phyloP scores from a whole-genome alignment of 2,797 vertebrate genomes.

The Novumbra hubbsi region DNA sequence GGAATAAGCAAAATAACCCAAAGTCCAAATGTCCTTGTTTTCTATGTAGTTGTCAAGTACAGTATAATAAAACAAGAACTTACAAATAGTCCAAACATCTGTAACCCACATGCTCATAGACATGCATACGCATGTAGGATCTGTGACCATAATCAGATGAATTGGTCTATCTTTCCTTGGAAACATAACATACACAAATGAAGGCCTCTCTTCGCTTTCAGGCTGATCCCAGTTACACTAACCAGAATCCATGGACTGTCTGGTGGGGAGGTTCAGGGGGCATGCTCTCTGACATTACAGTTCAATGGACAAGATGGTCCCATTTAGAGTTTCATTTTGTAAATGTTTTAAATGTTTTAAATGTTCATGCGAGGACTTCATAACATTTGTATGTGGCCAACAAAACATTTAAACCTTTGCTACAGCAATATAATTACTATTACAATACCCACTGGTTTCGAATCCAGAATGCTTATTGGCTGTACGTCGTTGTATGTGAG shows the following conservation, averaged over 20 bases:
- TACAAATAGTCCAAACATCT: conserved; percentile 79
- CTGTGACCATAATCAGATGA: conserved; percentile 92
- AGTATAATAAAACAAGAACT: conserved; percentile 33
- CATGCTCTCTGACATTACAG: conserved; percentile 58
- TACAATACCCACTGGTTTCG: too few relatives aligned
- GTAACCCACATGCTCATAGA: conserved; percentile 83
- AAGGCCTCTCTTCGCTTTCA: conserved; percentile 67
- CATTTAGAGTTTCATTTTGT: too few relatives aligned
- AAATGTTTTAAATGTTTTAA: too few relatives aligned
- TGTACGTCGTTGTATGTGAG: too few relatives aligned
- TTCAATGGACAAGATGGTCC: conserved; percentile 54
- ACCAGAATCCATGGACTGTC: conserved; percentile 67
- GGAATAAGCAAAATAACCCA: too few relatives aligned
- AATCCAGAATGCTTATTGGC: too few relatives aligned
- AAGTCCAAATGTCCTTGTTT: too few relatives aligned
- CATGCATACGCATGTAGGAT: conserved; percentile 82
- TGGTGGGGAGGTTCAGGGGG: conserved; percentile 59
- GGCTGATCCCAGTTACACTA: conserved; percentile 68
- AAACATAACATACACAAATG: conserved; percentile 66
- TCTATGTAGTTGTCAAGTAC: too few relatives aligned
- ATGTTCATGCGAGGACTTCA: too few relatives aligned
- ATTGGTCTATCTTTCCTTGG: conserved; percentile 83
- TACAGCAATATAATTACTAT: too few relatives aligned
- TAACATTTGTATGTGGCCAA: too few relatives aligned
- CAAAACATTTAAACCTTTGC: too few relatives aligned